Conservation (phyloP, 2,797 vertebrate species). For the Setipinna tenuifilis region DNA sequence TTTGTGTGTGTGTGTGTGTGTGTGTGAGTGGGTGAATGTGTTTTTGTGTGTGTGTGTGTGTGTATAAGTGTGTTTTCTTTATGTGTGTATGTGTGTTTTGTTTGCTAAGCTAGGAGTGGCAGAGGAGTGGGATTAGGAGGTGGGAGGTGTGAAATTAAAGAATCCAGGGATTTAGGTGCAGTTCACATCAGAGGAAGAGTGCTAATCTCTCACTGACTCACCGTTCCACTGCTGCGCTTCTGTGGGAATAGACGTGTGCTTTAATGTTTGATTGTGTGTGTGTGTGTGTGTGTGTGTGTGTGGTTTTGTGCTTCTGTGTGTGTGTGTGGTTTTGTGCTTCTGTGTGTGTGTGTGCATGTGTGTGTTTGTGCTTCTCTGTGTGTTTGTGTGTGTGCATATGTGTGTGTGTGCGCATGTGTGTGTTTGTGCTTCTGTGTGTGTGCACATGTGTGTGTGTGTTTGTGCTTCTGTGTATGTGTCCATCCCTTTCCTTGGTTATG, state of each 20-base stretch:
- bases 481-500: neutral
- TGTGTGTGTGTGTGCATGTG: neutral
- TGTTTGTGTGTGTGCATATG: neutral
- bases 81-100: conserved; percentile 18
- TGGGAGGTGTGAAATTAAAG: conserved; percentile 25
- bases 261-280: neutral
- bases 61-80: too few relatives aligned
- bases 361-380: neutral
- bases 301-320: too few relatives aligned
- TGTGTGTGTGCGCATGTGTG: too few relatives aligned
- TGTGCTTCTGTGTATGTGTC: neutral
- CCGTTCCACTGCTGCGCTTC: neutral
- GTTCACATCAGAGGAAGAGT: neutral
- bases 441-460: neutral
- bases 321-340: neutral
- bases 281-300: neutral
- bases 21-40: neutral
- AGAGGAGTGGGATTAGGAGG: conserved; percentile 9
- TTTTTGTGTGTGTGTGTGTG: too few relatives aligned
- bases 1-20: conserved; percentile 14
- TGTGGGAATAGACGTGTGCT: conserved; percentile 14
- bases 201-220: conserved; percentile 12
- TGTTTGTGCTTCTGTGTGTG: neutral
- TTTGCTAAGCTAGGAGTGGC: neutral
- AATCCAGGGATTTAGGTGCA: conserved; percentile 14